Base-by-base conservation (phyloP, 2,113 vertebrate genomes). In the Phyllopteryx taeniolatus region DNA sequence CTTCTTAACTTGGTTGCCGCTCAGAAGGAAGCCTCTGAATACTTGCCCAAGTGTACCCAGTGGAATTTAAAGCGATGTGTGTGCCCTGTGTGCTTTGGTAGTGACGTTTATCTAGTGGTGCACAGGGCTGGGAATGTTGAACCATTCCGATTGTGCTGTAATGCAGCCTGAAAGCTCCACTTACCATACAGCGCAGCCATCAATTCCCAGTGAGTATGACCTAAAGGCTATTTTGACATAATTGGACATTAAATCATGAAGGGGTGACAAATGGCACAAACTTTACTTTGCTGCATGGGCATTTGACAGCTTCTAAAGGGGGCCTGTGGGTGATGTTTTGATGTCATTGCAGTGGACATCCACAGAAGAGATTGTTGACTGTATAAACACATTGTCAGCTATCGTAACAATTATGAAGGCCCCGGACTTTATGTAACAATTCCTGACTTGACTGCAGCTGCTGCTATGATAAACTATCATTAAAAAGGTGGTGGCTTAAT, bases 211-310 rank as follows among this genome's bases (percentile, higher is more conserved):
- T 46, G 71, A 10, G 3, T 68, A 79, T 84, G 86, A 89, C 88
- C 86, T 82, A 51, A 79, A 84, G 86, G 86, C 78, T 83, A 77
- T 89, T 89, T 88, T 86, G 87, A 91, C 85, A 85, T 85, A 89
- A 90, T 87, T 89, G 86, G 86, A 86, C 85, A 87, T 83, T 88
- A 89, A 89, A 86, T 81, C 78, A 87, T 81, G 85, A 87, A 80
- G 63, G 84, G 77, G 70, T 87, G 85, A 90, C 76, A 65, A 82
- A 88, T 78, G 87, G 84, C 82, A 67, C 73, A 74, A 78, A 80
- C 79, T 86, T 89, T 73, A 81, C 71, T 84, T 57, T 7, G 76
- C 49, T 7, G 68, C 63, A 72, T 66, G 81, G 73, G 73, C 74
- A 77, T 85, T 87, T 86, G 81, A 85, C 85, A 82, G 81, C 77